Evolutionary conservation across 2,113 vertebrate genomes (phyloP).

Genomic region (Astur gentilis): DNA sequence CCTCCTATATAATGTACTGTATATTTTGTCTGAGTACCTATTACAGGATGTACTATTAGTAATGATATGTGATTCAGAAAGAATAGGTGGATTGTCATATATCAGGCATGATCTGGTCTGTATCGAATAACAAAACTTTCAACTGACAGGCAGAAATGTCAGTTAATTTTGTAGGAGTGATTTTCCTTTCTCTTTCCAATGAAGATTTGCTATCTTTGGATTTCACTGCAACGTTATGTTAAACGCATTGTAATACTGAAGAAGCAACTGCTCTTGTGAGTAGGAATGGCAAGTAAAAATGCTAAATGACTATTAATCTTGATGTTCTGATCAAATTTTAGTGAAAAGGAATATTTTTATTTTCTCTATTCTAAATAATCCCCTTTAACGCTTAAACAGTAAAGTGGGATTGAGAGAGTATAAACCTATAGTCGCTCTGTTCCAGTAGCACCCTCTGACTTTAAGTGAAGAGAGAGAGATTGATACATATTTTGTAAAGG

Average conservation of each 20-base stretch:
- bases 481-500: neutral
- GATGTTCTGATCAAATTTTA: neutral
- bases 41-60: slow-evolving; percentile 22
- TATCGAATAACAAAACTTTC: neutral
- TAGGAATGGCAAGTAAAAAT: neutral
- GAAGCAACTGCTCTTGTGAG: neutral
- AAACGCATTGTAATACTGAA: neutral
- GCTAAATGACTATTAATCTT: neutral
- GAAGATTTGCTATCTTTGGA: neutral
- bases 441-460: neutral
- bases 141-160: slow-evolving; percentile 11
- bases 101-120: neutral
- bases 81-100: neutral
- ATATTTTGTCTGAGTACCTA: slow-evolving; percentile 24
- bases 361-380: neutral
- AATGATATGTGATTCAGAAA: slow-evolving; percentile 24
- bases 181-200: neutral
- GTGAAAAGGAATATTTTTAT: neutral
- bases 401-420: neutral
- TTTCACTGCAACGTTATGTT: neutral
- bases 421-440: neutral
- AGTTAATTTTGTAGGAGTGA: slow-evolving; percentile 22
- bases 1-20: neutral
- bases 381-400: neutral
- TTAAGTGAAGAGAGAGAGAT: neutral